Evolutionary conservation across 2,797 vertebrate genomes (phyloP).

Genomic region (Lutjanus campechanus): DNA sequence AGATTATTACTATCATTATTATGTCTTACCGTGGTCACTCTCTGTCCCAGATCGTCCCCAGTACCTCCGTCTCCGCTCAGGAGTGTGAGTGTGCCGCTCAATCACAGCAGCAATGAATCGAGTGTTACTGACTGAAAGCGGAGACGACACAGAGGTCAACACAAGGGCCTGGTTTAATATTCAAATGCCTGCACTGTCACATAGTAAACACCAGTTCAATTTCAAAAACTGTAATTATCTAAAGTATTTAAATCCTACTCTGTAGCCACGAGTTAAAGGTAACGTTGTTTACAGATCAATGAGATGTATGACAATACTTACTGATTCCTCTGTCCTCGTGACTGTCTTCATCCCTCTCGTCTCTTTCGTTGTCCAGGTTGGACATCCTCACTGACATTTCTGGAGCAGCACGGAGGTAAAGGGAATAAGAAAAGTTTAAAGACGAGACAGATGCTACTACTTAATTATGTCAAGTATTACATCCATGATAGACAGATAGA

Average conservation of each 20-base stretch:
- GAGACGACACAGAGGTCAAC: constrained; percentile 43
- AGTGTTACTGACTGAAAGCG: constrained; percentile 93
- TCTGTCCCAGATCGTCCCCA: constrained; percentile 98
- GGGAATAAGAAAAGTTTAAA: not conserved
- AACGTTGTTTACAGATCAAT: not conserved
- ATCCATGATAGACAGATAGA: not conserved
- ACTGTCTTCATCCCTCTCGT: constrained; percentile 97
- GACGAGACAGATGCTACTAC: constrained; percentile 4
- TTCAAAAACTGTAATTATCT: not conserved
- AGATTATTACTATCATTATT: not conserved
- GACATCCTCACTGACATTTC: constrained; percentile 99
- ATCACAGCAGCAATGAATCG: constrained; percentile 98
- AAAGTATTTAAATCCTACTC: not conserved
- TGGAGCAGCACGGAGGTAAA: constrained; percentile 65
- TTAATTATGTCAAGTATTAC: not conserved
- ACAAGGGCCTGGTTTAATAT: not conserved
- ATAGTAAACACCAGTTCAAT: not conserved
- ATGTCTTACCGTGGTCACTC: constrained; percentile 95
- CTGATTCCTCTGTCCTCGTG: constrained; percentile 98
- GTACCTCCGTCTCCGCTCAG: constrained; percentile 94
- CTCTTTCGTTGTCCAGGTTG: constrained; percentile 97
- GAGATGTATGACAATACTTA: constrained; percentile 74
- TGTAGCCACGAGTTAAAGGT: too few species aligned
- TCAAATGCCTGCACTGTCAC: not conserved
- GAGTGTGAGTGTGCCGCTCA: constrained; percentile 96